These are phyloP conservation scores for Zosterops pallidus DNA, from an alignment of 2,113 vertebrate genomes.

Conservation along the genomic window DNA sequence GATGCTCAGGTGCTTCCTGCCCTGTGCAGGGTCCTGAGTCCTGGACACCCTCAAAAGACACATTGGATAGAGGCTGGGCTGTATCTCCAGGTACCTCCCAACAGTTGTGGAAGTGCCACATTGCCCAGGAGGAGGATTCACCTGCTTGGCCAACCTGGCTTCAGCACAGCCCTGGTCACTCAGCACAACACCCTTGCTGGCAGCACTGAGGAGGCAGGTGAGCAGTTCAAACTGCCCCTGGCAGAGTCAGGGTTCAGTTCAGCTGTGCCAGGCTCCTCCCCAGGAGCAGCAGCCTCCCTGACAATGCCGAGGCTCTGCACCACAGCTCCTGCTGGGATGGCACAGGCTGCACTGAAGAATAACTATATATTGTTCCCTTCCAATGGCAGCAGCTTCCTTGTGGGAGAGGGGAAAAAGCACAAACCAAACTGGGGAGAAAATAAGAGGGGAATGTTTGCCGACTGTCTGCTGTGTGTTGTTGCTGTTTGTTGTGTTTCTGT, in stretches of 20 bases:
- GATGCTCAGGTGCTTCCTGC: not conserved
- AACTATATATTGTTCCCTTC: not conserved
- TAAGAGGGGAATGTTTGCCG: slow-evolving; percentile 62
- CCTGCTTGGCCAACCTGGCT: not conserved
- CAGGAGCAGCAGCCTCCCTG: not conserved
- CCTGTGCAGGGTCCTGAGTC: not conserved
- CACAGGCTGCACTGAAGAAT: not conserved
- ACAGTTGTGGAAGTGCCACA: rapidly evolving
- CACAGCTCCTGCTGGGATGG: not conserved
- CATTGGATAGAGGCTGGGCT: rapidly evolving
- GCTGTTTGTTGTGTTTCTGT: slow-evolving; percentile 63
- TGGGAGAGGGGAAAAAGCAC: slow-evolving; percentile 56
- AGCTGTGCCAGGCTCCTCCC: not conserved
- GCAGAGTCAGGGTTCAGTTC: not conserved
- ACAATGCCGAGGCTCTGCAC: not conserved
- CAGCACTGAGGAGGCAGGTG: not conserved
- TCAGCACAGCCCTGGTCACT: not conserved
- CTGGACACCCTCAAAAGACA: rapidly evolving
- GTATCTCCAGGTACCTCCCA: not conserved
- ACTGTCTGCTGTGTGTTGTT: slow-evolving; percentile 47
- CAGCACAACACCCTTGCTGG: rapidly evolving
- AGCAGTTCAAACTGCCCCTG: not conserved
- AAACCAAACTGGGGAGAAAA: slow-evolving; percentile 28
- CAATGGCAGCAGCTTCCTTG: slow-evolving; percentile 31
- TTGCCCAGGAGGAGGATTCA: not conserved